Evolutionary conservation across 2,113 vertebrate species (phyloP).

Genomic region (Microcebus griseorufus): DNA sequence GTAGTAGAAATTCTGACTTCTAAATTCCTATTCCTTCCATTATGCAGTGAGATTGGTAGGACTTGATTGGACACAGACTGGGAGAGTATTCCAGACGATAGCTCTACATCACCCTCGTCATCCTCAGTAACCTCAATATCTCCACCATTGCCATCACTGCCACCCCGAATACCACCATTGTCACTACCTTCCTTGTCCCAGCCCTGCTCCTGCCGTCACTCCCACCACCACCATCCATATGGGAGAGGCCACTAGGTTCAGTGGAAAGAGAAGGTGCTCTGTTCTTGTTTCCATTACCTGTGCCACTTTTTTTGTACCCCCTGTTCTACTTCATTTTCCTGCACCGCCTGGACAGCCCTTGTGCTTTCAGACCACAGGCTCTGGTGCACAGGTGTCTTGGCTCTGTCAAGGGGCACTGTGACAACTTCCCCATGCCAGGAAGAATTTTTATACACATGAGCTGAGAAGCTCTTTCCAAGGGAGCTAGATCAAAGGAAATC

Average conservation of each 20-base stretch:
- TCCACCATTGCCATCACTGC: background rate
- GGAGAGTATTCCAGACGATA: background rate
- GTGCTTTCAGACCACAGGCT: background rate
- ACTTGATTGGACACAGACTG: background rate
- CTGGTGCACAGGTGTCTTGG: background rate
- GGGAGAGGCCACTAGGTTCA: background rate
- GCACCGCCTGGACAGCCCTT: background rate
- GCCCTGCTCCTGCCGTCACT: background rate
- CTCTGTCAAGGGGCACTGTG: too few species aligned
- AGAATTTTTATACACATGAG: background rate
- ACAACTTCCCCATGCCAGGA: background rate
- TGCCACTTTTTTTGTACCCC: background rate
- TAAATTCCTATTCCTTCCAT: background rate
- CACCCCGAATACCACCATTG: background rate
- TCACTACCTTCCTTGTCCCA: background rate
- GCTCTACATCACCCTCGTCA: background rate
- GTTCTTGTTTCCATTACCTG: background rate
- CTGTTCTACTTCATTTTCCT: background rate
- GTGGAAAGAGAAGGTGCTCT: background rate
- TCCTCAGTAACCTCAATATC: background rate
- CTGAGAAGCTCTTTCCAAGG: background rate
- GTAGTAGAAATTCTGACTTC: background rate
- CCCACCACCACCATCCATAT: too few species aligned
- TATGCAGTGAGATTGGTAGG: background rate
- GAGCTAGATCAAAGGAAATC: constrained; percentile 9